These are phyloP conservation scores for Drosophila varians DNA, from an alignment of 1,140 invertebrate species.

Conservation along the genomic window DNA sequence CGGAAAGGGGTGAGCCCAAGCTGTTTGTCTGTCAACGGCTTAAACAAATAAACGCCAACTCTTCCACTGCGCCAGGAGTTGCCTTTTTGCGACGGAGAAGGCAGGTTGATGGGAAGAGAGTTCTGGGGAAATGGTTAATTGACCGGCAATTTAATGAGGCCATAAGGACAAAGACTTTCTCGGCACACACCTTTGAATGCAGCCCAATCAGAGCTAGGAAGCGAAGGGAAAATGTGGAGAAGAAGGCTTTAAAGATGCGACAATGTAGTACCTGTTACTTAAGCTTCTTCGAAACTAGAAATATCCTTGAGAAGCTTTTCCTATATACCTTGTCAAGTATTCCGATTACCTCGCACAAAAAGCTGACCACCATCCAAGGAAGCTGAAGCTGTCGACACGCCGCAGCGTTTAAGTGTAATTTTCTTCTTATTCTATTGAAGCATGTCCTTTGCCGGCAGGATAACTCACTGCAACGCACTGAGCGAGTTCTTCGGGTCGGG, in stretches of 20 bases:
- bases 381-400: slow-evolving; percentile 55
- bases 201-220: slow-evolving; percentile 53
- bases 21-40: slow-evolving; percentile 77
- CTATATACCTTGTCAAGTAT: background rate
- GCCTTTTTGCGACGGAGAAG: slow-evolving; percentile 30
- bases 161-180: background rate
- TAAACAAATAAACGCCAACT: slow-evolving; percentile 69
- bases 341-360: slow-evolving; percentile 2
- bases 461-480: slow-evolving; percentile 70
- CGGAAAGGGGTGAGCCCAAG: slow-evolving; percentile 31
- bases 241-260: background rate
- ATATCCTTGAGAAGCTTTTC: background rate
- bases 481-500: slow-evolving; percentile 25
- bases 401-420: slow-evolving; percentile 80
- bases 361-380: slow-evolving; percentile 22
- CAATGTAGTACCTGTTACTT: background rate
- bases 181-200: slow-evolving; percentile 43
- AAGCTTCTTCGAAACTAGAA: background rate
- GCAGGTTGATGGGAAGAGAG: slow-evolving; percentile 26
- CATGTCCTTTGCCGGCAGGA: slow-evolving; percentile 72
- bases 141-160: slow-evolving; percentile 23
- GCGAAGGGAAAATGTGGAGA: background rate
- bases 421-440: slow-evolving; percentile 81
- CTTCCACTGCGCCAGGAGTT: background rate
- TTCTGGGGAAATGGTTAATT: slow-evolving; percentile 60